Percentiles rank a stretch among this genome's conserved stretches.
Conservation (phyloP, 2,888 invertebrate species). For the Ecdyonurus torrentis region DNA sequence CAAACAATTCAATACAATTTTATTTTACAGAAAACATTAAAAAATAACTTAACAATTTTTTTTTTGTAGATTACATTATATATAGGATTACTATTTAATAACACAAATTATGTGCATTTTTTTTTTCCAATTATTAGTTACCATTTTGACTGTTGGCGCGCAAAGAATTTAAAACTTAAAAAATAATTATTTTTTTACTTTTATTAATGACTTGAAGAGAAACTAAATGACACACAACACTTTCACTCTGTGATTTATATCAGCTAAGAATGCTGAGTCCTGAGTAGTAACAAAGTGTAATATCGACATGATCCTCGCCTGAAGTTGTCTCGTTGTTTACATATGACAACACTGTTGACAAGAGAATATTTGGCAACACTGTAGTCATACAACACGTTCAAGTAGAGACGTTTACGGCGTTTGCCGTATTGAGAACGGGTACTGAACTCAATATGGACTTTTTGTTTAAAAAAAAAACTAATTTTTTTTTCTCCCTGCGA, state of each 20-base stretch:
- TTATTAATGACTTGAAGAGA: too few relatives aligned
- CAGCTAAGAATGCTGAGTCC: neutral
- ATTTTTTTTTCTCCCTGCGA: slow-evolving; percentile 1
- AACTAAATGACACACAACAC: neutral
- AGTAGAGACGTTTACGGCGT: too few relatives aligned
- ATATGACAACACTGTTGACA: neutral
- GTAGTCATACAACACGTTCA: too few relatives aligned
- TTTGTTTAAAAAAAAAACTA: neutral
- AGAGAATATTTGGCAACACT: too few relatives aligned
- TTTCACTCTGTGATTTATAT: neutral
- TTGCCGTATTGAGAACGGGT: neutral
- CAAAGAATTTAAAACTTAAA: neutral
- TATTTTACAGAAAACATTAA: too few relatives aligned
- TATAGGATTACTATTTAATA: too few relatives aligned
- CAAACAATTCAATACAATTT: too few relatives aligned
- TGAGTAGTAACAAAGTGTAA: neutral
- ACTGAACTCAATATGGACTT: neutral
- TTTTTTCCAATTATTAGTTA: neutral
- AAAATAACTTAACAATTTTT: too few relatives aligned
- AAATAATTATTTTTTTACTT: neutral
- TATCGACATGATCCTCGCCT: neutral
- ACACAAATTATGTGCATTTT: too few relatives aligned
- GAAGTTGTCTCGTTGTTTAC: neutral
- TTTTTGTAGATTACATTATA: too few relatives aligned
- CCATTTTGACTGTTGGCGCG: neutral